These are phyloP conservation scores for Aplodontia rufa DNA, from an alignment of 2,113 vertebrate species.

Conservation along the genomic window DNA sequence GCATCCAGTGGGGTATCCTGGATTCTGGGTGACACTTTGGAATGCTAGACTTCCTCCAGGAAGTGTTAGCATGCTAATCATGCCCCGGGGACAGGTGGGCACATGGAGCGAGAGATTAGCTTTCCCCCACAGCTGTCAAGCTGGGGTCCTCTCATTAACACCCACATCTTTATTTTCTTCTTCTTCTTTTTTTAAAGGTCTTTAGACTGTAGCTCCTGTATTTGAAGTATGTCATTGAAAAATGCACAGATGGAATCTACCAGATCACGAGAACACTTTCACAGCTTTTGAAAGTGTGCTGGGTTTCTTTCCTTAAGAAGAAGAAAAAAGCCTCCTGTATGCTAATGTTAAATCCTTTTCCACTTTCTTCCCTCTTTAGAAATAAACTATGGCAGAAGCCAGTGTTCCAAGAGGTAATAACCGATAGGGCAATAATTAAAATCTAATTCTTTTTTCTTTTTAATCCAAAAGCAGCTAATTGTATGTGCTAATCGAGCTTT, in stretches of 20 bases:
- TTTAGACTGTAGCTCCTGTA: conserved; percentile 64
- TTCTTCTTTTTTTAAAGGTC: not conserved
- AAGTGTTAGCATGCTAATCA: conserved; percentile 52
- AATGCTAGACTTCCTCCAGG: conserved; percentile 42
- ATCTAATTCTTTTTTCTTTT: conserved; percentile 15
- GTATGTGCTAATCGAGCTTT: conserved; percentile 65
- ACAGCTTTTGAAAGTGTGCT: conserved; percentile 59
- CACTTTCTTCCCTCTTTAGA: conserved; percentile 54
- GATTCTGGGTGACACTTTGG: conserved; percentile 36
- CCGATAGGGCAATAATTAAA: conserved; percentile 58
- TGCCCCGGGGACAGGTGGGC: conserved; percentile 55
- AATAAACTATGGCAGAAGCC: conserved; percentile 25
- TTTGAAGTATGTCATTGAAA: conserved; percentile 72
- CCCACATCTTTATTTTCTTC: not conserved
- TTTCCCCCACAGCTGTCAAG: conserved; percentile 60
- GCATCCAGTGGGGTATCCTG: not conserved
- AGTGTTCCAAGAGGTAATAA: conserved; percentile 47
- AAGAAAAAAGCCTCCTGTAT: not conserved
- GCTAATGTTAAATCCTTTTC: conserved; percentile 47
- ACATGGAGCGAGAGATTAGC: not conserved
- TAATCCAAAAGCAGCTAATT: conserved; percentile 59
- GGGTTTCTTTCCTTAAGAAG: conserved; percentile 53
- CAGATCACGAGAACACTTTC: conserved; percentile 57
- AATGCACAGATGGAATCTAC: conserved; percentile 72
- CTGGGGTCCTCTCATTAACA: conserved; percentile 68